Base-by-base conservation (phyloP, 1,140 invertebrate species). In the Pseudomyrmex dendroicus region DNA sequence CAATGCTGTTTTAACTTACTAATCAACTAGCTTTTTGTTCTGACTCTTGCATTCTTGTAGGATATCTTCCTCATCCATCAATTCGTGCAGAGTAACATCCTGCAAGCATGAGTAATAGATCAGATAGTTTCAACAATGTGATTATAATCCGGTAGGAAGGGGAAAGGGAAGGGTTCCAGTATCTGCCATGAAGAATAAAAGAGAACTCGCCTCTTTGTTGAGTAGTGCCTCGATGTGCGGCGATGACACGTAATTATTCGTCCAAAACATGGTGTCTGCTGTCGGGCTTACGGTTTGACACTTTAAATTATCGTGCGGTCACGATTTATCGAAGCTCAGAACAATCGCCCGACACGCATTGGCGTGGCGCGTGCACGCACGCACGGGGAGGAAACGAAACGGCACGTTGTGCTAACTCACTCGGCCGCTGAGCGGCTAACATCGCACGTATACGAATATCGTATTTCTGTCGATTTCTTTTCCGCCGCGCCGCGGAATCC, bases 31-130 rank as follows among this genome's bases (percentile, higher is more conserved):
- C 90, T 97, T 97, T 94, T 97, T 98, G 93, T 99, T 99, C 92
- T 98, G 97, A 84, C 96, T 96, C 95, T 98, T 98, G 94, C 98
- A 99, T 96, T 99, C 98, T 94, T 98, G 98, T 83, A 99, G 95
- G 91, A 99, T 97, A 94, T 99, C 98, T 93, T 99, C 98, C 94
- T 98, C 97, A 92, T 99, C 97, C 95, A 99, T 96, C 76, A 99
- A 95, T 93, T 98, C 97, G 89, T 96, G 96, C 66, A 99, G 95
- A 20, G 97, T 98, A 66, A 98, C 96, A 96, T 98, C 97, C 98
- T 99, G 93, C 74, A 95, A 96, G 89, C 86, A 80, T 73, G 59
- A 72, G 7, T 9, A 72, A 20, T 73, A 67, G 66, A 44, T 52
- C 48, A 8, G 67, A 25, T 1, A 35, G 35, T 35, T 35, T 35